Evolutionary conservation across 2,797 vertebrate species (phyloP).

Genomic region (Podarcis siculus): DNA sequence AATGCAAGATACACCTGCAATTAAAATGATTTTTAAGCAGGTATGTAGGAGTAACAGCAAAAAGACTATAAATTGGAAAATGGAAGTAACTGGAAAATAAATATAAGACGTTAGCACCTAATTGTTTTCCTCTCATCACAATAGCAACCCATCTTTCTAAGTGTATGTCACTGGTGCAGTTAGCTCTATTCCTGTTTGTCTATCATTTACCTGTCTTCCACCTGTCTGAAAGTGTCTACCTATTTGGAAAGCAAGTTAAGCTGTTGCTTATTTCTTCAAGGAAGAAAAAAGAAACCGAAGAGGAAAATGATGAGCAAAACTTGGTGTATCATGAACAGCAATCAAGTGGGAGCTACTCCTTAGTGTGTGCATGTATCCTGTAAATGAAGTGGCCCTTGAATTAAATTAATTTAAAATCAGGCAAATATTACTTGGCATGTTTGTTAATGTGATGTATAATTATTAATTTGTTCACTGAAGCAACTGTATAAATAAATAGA

Average conservation of each 20-base stretch:
- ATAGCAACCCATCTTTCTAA: slow-evolving; percentile 73
- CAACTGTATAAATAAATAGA: slow-evolving; percentile 86
- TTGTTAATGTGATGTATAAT: slow-evolving; percentile 87
- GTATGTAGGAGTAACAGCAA: slow-evolving; percentile 68
- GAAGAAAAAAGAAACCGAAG: slow-evolving; percentile 66
- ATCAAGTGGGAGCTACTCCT: slow-evolving; percentile 78
- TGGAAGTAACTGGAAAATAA: slow-evolving; percentile 74
- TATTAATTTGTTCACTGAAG: slow-evolving; percentile 87
- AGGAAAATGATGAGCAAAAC: slow-evolving; percentile 74
- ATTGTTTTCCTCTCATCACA: slow-evolving; percentile 75
- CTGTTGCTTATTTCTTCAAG: slow-evolving; percentile 67
- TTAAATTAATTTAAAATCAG: slow-evolving; percentile 87
- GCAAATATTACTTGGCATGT: slow-evolving; percentile 84
- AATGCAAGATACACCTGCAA: slow-evolving; percentile 65
- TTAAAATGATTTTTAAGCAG: slow-evolving; percentile 69
- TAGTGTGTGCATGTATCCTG: slow-evolving; percentile 81
- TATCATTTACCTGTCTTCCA: slow-evolving; percentile 76
- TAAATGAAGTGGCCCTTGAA: slow-evolving; percentile 86
- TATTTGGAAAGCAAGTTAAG: slow-evolving; percentile 75
- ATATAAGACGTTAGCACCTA: slow-evolving; percentile 70
- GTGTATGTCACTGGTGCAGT: slow-evolving; percentile 69
- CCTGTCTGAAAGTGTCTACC: slow-evolving; percentile 72
- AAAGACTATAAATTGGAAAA: slow-evolving; percentile 71
- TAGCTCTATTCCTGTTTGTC: slow-evolving; percentile 75
- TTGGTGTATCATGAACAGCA: slow-evolving; percentile 78